Conservation (phyloP, 2,888 invertebrate genomes). For the Gandaritis pyraliata region DNA sequence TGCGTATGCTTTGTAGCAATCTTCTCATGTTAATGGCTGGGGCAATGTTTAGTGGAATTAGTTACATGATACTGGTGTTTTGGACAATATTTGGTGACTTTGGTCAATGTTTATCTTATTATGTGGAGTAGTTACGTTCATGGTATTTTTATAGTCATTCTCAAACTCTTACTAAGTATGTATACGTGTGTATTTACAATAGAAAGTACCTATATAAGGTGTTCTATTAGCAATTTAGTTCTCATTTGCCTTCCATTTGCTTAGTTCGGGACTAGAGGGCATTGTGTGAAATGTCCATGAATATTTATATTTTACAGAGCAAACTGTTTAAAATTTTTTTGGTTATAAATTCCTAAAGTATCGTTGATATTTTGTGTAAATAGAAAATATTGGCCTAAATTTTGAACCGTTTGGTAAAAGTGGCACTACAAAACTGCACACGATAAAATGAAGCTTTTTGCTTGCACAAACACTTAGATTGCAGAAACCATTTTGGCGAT, state of each 20-base stretch:
- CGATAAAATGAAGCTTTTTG: constrained; percentile 5
- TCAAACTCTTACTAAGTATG: no score
- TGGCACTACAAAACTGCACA: constrained; percentile 7
- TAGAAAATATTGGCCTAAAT: background rate
- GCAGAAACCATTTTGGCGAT: constrained; percentile 50
- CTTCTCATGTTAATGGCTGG: constrained; percentile 35
- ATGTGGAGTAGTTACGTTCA: background rate
- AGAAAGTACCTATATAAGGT: no score
- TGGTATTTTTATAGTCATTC: no score
- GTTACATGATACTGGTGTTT: constrained; percentile 23
- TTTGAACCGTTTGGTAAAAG: background rate
- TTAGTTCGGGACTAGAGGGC: no score
- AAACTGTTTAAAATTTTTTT: no score
- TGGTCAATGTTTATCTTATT: background rate
- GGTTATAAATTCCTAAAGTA: no score
- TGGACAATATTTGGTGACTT: constrained; percentile 4
- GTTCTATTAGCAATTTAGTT: no score
- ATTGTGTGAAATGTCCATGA: no score
- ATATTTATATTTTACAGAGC: no score
- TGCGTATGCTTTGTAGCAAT: constrained; percentile 40
- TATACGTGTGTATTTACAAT: no score
- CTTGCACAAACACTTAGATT: constrained; percentile 28
- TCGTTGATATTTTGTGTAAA: background rate
- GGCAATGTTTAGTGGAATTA: constrained; percentile 25
- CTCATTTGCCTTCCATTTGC: no score